Evolutionary conservation across 2,888 invertebrate species (phyloP).

Genomic region (Trachelus tabidus): DNA sequence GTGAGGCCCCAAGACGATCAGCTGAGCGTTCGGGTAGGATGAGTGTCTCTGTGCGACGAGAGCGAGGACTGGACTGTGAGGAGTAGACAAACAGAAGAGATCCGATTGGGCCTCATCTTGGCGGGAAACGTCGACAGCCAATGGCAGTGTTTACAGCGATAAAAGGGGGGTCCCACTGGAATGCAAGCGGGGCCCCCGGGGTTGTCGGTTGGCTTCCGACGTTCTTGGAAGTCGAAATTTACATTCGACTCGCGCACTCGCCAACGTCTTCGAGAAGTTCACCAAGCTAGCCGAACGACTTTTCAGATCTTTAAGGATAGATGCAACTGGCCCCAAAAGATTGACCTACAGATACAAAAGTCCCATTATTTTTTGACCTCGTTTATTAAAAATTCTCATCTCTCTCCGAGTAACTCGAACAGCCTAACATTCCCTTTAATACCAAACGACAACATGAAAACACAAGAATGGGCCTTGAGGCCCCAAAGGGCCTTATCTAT

Average conservation of each 20-base stretch:
- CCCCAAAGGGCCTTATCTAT: not conserved
- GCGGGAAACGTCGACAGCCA: slow-evolving; percentile 43
- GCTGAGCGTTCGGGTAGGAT: slow-evolving; percentile 26
- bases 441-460: not conserved
- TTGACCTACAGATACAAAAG: not conserved
- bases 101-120: slow-evolving; percentile 39
- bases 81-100: not conserved
- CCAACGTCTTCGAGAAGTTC: not conserved
- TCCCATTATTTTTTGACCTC: not conserved
- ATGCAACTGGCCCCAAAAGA: not conserved
- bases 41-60: not conserved
- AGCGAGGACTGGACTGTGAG: not conserved
- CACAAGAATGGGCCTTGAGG: not conserved
- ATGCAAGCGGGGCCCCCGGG: slow-evolving; percentile 8
- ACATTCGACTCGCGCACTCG: slow-evolving; percentile 37
- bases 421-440: not conserved
- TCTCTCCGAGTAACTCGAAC: not conserved
- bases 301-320: not conserved
- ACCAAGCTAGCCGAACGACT: not conserved
- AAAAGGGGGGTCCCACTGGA: not conserved
- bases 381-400: not conserved
- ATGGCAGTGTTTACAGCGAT: slow-evolving; percentile 19
- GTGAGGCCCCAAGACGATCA: slow-evolving; percentile 26
- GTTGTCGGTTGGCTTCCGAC: slow-evolving; percentile 33
- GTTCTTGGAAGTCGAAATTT: slow-evolving; percentile 49